Evolutionary conservation across 2,888 invertebrate genomes (phyloP), one percentile per base, ranked within the genome.

Genomic region (Leistus spinibarbis): DNA sequence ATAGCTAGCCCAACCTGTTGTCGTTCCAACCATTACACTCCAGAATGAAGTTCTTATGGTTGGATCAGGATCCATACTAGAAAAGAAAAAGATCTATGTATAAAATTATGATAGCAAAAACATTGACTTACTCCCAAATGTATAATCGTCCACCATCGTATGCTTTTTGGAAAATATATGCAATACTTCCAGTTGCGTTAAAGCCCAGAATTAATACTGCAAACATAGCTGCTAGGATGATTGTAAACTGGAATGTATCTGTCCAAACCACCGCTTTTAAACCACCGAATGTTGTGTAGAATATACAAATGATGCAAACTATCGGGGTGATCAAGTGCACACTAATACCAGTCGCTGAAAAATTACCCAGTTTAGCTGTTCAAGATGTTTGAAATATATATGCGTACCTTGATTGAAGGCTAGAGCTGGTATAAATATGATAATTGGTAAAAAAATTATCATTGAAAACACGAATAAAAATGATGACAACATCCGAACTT

Each of bases 251-350:
- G 71, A 88, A 81, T 9, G 87, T 85, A 77, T 89, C 89, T 1
- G 91, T 89, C 85, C 90, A 90, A 3, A 91, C 89, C 3, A 92
- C 90, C 1, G 91, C 91, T 81, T 90, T 86, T 27, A 92, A 81
- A 1, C 91, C 91, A 60, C 90, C 93, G 23, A 93, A 81, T 0
- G 92, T 91, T 5, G 93, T 92, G 79, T 94, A 92, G 53, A 93
- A 91, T 23, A 92, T 92, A 82, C 93, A 93, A 1, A 91, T 87
- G 1, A 89, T 85, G 79, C 92, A 92, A 10, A 92, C 88, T 0
- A 91, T 86, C 1, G 91, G 88, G 0, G 92, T 89, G 64, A 93
- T 88, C 0, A 88, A 85, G 81, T 91, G 90, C 3, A 92, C 87
- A 76, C 89, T 84, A 4, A 91, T 87, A 17, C 91, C 91, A 24